Evolutionary conservation across 2,113 vertebrate genomes (phyloP).

Genomic region (Pedetes capensis): DNA sequence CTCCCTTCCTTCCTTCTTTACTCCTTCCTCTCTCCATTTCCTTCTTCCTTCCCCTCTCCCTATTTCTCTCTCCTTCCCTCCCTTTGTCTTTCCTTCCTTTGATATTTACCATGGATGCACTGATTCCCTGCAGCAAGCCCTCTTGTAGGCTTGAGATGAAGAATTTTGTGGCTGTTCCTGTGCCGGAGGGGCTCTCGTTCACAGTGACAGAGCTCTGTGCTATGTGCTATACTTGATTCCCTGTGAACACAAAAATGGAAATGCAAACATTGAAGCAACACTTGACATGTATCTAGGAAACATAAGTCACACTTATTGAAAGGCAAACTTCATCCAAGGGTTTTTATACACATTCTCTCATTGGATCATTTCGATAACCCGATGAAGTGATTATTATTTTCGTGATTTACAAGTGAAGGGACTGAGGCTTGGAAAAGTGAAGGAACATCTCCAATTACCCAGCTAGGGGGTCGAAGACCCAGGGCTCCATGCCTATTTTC

Average conservation of each 20-base stretch:
- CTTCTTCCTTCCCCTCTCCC: fast-evolving
- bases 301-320: background rate
- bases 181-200: background rate
- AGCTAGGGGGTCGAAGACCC: background rate
- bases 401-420: background rate
- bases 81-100: background rate
- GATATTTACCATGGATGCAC: background rate
- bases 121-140: too few relatives aligned
- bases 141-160: background rate
- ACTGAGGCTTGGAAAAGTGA: background rate
- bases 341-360: background rate
- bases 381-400: background rate
- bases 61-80: fast-evolving
- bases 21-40: fast-evolving
- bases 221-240: fast-evolving
- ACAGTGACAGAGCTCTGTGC: fast-evolving
- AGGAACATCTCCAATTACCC: background rate
- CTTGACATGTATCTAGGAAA: background rate
- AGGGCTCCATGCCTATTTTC: too few relatives aligned
- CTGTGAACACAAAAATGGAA: background rate
- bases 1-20: fast-evolving
- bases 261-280: background rate
- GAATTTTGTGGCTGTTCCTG: fast-evolving
- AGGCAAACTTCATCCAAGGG: background rate
- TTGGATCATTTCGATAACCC: background rate